A percentile compares a stretch with the other conserved stretches of the same genome.
phyloP scores from a whole-genome alignment of 2,888 invertebrate species.

The Pristionchus mayeri region DNA sequence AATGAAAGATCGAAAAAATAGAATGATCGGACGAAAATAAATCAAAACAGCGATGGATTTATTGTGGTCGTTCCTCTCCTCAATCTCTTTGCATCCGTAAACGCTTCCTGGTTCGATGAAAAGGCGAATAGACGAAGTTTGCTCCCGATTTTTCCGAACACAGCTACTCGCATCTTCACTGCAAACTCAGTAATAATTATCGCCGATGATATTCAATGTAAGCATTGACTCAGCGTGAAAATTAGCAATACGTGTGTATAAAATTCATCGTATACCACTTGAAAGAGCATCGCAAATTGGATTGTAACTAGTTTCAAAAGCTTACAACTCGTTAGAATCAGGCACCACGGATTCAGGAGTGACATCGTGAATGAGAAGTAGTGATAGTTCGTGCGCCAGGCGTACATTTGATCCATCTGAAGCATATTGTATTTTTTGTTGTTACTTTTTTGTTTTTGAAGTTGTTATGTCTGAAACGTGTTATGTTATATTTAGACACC shows the following conservation, averaged over 20 bases:
- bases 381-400: conserved; percentile 25
- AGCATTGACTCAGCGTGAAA: too few species aligned
- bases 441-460: too few species aligned
- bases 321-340: neutral
- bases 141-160: conserved; percentile 9
- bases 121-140: neutral
- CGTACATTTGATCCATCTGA: neutral
- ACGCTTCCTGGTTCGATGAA: neutral
- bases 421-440: neutral
- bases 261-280: too few species aligned
- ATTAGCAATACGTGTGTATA: too few species aligned
- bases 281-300: too few species aligned
- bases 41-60: neutral
- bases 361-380: conserved; percentile 1
- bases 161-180: conserved; percentile 16
- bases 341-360: conserved; percentile 23
- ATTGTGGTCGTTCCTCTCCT: neutral
- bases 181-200: too few species aligned
- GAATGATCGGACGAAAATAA: too few species aligned
- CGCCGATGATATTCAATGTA: too few species aligned
- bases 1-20: too few species aligned
- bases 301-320: too few species aligned
- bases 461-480: too few species aligned
- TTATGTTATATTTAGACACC: too few species aligned
- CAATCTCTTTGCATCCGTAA: neutral